Conservation (phyloP, 2,888 invertebrate genomes). For the Arge pagana region DNA sequence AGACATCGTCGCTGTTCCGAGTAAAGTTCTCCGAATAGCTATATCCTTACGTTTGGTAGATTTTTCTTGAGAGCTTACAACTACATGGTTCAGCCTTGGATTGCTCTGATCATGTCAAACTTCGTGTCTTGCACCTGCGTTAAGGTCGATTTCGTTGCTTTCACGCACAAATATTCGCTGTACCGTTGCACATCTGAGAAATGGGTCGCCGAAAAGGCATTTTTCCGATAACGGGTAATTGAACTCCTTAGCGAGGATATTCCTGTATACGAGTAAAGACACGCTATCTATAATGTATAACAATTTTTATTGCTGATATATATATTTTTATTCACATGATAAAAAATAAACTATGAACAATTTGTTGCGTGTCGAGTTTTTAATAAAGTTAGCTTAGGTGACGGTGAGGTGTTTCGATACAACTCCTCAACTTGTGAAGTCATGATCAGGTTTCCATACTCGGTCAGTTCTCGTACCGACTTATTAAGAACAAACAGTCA, state of each 20-base stretch:
- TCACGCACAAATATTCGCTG: too few relatives aligned
- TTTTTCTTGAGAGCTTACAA: too few relatives aligned
- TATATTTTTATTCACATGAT: conserved; percentile 66
- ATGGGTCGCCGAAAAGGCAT: conserved; percentile 3
- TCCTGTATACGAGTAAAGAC: conserved; percentile 13
- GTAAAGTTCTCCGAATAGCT: too few relatives aligned
- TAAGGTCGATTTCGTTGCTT: too few relatives aligned
- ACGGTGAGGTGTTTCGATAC: conserved; percentile 7
- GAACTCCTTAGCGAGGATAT: conserved; percentile 8
- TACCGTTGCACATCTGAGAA: background rate
- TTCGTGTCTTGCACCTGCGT: too few relatives aligned
- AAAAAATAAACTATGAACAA: conserved; percentile 73
- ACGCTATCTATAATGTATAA: conserved; percentile 56
- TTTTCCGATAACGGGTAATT: too few relatives aligned
- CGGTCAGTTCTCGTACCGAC: background rate
- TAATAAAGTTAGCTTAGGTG: conserved; percentile 20
- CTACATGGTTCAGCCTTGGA: too few relatives aligned
- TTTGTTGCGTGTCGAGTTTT: conserved; percentile 33
- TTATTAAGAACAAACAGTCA: conserved; percentile 1
- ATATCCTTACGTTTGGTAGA: too few relatives aligned
- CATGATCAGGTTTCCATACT: conserved; percentile 9
- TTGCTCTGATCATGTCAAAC: too few relatives aligned
- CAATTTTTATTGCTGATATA: conserved; percentile 70
- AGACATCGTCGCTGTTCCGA: too few relatives aligned
- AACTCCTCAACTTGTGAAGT: conserved; percentile 12